These are phyloP conservation scores for Perdita meconis DNA, from an alignment of 2,888 invertebrate genomes.

Conservation along the genomic window DNA sequence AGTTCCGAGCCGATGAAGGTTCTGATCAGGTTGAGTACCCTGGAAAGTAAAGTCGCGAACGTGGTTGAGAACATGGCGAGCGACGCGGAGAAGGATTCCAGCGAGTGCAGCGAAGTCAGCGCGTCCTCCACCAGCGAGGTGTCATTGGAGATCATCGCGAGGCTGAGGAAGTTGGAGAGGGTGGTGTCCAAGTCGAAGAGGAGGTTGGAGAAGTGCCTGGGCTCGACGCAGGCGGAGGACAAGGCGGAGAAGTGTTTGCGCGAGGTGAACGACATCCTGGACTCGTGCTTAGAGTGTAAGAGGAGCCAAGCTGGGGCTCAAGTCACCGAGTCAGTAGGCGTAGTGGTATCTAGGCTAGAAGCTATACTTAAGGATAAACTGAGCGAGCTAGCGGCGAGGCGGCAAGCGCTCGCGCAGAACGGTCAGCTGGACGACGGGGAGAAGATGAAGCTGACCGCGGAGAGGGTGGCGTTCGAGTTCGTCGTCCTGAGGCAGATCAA, in stretches of 20 bases:
- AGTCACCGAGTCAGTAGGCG: slow-evolving; percentile 75
- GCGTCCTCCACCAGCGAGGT: slow-evolving; percentile 73
- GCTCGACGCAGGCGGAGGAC: slow-evolving; percentile 80
- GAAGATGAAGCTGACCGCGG: slow-evolving; percentile 90
- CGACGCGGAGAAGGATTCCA: slow-evolving; percentile 80
- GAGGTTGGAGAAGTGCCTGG: slow-evolving; percentile 78
- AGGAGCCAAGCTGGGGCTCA: slow-evolving; percentile 75
- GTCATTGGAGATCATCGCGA: slow-evolving; percentile 76
- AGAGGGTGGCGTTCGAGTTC: slow-evolving; percentile 92
- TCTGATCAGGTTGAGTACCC: slow-evolving; percentile 89
- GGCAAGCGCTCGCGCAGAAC: slow-evolving; percentile 88
- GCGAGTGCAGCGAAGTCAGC: slow-evolving; percentile 79
- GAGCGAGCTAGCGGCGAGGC: slow-evolving; percentile 88
- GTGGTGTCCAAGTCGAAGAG: slow-evolving; percentile 79
- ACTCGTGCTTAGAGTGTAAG: slow-evolving; percentile 78
- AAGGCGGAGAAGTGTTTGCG: slow-evolving; percentile 81
- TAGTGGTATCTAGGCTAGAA: slow-evolving; percentile 85
- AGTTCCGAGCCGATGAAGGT: slow-evolving; percentile 93
- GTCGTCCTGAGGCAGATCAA: slow-evolving; percentile 87
- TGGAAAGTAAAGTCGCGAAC: slow-evolving; percentile 91
- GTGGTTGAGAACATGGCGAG: slow-evolving; percentile 78
- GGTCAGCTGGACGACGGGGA: slow-evolving; percentile 89
- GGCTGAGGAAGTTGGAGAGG: slow-evolving; percentile 77
- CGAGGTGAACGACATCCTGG: slow-evolving; percentile 80
- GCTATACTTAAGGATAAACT: slow-evolving; percentile 89